Percentiles rank a stretch among this genome's conserved stretches.
These are phyloP conservation scores for Ochotona princeps DNA, from an alignment of 2,113 vertebrate genomes.

Conservation along the genomic window DNA sequence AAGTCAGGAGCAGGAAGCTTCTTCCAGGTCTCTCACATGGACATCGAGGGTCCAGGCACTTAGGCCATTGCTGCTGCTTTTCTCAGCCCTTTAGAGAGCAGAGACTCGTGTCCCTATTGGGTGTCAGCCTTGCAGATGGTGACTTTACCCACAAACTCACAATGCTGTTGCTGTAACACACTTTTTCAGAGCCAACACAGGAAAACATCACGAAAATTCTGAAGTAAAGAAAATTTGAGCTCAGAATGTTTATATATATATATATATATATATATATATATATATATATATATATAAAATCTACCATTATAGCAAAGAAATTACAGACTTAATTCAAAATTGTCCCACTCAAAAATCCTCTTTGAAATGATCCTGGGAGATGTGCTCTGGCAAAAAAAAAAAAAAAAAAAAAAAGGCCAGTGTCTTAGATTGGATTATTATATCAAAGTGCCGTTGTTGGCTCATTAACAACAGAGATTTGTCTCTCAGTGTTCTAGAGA, in stretches of 20 bases:
- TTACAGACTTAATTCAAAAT: background rate
- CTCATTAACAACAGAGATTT: background rate
- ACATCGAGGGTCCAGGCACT: too few species aligned
- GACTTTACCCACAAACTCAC: too few species aligned
- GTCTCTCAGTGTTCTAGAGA: background rate
- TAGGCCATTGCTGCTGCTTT: too few species aligned
- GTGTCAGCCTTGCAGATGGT: too few species aligned
- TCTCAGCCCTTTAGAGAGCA: too few species aligned
- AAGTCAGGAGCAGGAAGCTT: too few species aligned
- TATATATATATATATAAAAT: background rate
- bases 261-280: too few species aligned
- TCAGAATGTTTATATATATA: constrained; percentile 42
- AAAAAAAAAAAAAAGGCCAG: background rate
- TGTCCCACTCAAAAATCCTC: background rate
- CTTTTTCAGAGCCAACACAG: background rate
- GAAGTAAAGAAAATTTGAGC: background rate
- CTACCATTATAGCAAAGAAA: constrained; percentile 42
- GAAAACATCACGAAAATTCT: background rate
- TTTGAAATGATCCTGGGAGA: background rate
- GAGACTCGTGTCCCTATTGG: too few species aligned
- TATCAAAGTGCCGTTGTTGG: background rate
- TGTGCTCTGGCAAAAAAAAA: background rate
- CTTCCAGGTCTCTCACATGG: too few species aligned
- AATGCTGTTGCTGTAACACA: too few species aligned
- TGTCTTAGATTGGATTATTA: background rate